These are phyloP conservation scores for Falco columbarius DNA, from an alignment of 2,797 vertebrate genomes.

Conservation along the genomic window DNA sequence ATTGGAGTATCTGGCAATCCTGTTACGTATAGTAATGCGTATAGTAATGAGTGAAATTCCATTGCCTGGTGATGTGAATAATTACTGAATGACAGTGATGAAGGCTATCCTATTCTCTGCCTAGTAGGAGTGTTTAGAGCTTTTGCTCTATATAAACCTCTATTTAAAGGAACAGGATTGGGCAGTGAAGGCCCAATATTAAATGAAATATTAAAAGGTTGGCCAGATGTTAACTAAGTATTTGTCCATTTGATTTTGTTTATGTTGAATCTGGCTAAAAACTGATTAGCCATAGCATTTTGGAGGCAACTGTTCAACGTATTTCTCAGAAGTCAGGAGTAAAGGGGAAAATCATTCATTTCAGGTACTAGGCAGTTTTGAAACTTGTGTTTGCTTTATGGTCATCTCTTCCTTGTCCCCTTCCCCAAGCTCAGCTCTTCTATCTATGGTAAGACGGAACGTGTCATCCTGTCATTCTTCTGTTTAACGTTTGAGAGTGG, in stretches of 20 bases:
- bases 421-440: neutral
- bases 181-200: neutral
- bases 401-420: neutral
- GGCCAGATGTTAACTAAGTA: neutral
- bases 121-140: neutral
- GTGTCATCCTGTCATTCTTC: neutral
- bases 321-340: neutral
- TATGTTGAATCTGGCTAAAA: neutral
- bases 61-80: neutral
- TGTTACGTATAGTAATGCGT: neutral
- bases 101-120: neutral
- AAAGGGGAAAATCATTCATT: neutral
- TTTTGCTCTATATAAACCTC: neutral
- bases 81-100: neutral
- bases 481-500: neutral
- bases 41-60: neutral
- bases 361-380: neutral
- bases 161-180: neutral
- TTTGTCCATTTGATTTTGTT: neutral
- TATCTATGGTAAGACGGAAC: neutral
- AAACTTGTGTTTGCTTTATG: neutral
- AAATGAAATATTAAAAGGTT: neutral
- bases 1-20: neutral
- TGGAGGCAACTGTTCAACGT: neutral
- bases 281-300: neutral